Base-by-base conservation (phyloP, 1,140 invertebrate genomes). In the Lasioglossum baleicum region DNA sequence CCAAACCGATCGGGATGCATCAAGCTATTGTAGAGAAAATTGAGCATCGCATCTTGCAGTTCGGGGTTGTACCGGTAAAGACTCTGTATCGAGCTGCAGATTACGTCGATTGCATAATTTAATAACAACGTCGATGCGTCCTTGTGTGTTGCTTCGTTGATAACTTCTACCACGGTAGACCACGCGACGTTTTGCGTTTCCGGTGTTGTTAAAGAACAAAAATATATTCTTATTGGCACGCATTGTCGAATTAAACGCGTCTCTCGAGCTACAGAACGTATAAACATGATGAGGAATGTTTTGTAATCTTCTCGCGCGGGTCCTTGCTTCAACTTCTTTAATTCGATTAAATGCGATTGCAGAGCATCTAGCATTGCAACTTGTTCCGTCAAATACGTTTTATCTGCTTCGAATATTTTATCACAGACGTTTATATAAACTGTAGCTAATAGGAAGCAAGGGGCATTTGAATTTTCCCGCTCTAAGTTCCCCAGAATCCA, bases 241-340 rank as follows among this genome's bases (percentile, higher is more conserved):
- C 4, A 42, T 0, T 22, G n/a, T 63, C 51, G 35, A 77, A 72
- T 48, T 7, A 71, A 65, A 35, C 13, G 48, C 35, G 80, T 83
- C 60, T 53, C 80, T 65, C 13, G 66, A 40, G 40, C n/a, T 13
- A 71, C 56, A 22, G 44, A 67, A n/a, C 87, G 75, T 44, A 90
- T 67, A 20, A 91, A 87, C 77, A 81, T 87, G 8, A 88, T 80
- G 0, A 67, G 79, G 0, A 82, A 80, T 2, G 80, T 15, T 83
- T 91, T 89, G 44, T 91, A 92, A 40, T 90, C 58, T 73, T 90
- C 87, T 68, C 80, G 80, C 31, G 87, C 85, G 4, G 88, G 89
- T 51, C 80, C 80, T 72, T 80, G 75, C 51, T 85, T 88, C 6
- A 91, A 56, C 70, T 81, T 53, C 17, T 77, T 60, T 20, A 67